Evolutionary conservation across 1,140 invertebrate species (phyloP).

Genomic region (Amphibalanus amphitrite): DNA sequence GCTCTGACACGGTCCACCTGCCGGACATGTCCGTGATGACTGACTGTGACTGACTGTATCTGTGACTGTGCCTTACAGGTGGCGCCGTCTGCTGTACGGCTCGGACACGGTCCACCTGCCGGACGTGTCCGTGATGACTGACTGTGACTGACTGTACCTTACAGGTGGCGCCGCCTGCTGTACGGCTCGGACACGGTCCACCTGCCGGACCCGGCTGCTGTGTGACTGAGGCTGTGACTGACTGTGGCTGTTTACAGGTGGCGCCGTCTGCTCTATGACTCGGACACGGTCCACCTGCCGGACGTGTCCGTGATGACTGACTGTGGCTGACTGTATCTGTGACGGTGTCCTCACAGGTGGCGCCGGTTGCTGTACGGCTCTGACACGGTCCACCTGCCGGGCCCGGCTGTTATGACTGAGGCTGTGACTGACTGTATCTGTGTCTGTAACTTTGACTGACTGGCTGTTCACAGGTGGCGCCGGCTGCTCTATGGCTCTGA

Average conservation of each 20-base stretch:
- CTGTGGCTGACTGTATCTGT: no score
- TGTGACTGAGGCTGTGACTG: no score
- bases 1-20: conserved; percentile 46
- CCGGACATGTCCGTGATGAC: conserved; percentile 48
- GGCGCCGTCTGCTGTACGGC: conserved; percentile 37
- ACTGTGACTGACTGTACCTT: no score
- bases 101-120: conserved; percentile 51
- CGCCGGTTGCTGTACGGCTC: conserved; percentile 39
- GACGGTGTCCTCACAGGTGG: no score
- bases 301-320: no score
- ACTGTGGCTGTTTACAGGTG: no score
- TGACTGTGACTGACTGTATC: no score
- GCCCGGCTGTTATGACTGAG: no score
- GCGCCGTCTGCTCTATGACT: conserved; percentile 44
- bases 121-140: conserved; percentile 41
- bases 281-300: conserved; percentile 49
- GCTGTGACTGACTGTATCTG: no score
- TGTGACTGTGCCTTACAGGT: no score
- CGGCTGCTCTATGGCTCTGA: conserved; percentile 44
- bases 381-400: conserved; percentile 47
- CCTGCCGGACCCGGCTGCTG: conserved; percentile 49
- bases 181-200: conserved; percentile 50
- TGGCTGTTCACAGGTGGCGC: conserved; percentile 25
- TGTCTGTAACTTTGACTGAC: no score
- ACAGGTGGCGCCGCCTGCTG: no score